Percentiles rank a stretch among this genome's conserved stretches.
Evolutionary conservation across 1,140 invertebrate genomes (phyloP).

Genomic region (Trissolcus basalis): DNA sequence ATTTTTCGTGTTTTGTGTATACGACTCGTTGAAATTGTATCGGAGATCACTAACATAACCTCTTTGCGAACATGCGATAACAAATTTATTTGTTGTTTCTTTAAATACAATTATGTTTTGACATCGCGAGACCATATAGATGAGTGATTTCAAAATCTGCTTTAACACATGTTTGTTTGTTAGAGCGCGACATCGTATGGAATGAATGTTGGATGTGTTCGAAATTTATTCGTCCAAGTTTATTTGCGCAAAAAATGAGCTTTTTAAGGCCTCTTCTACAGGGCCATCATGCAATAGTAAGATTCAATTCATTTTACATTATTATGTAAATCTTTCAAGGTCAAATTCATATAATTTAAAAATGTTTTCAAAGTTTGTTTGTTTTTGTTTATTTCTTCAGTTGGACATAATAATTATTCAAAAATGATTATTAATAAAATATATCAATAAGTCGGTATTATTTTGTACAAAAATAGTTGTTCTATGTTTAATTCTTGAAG

Average conservation of each 20-base stretch:
- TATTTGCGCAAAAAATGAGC: background rate
- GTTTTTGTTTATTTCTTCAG: no score
- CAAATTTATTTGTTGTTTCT: slow-evolving; percentile 14
- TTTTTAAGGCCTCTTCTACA: slow-evolving; percentile 9
- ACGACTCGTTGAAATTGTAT: no score
- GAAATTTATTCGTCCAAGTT: background rate
- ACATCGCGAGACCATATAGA: slow-evolving; percentile 21
- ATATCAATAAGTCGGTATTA: no score
- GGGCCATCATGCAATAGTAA: slow-evolving; percentile 3
- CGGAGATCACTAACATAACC: background rate
- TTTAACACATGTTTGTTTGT: background rate
- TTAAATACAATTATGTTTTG: slow-evolving; percentile 35
- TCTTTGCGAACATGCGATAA: slow-evolving; percentile 1
- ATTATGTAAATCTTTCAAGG: no score
- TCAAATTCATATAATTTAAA: no score
- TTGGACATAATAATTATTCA: no score
- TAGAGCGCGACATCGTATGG: background rate
- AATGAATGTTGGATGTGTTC: slow-evolving; percentile 3
- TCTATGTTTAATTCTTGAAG: no score
- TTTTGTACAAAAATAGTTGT: no score
- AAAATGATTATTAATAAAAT: no score
- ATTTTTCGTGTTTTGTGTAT: background rate
- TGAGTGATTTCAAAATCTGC: slow-evolving; percentile 1
- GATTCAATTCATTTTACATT: slow-evolving; percentile 1
- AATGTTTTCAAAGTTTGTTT: no score